Evolutionary conservation across 2,888 invertebrate genomes (phyloP).

Genomic region (Lasioglossum marginatum): DNA sequence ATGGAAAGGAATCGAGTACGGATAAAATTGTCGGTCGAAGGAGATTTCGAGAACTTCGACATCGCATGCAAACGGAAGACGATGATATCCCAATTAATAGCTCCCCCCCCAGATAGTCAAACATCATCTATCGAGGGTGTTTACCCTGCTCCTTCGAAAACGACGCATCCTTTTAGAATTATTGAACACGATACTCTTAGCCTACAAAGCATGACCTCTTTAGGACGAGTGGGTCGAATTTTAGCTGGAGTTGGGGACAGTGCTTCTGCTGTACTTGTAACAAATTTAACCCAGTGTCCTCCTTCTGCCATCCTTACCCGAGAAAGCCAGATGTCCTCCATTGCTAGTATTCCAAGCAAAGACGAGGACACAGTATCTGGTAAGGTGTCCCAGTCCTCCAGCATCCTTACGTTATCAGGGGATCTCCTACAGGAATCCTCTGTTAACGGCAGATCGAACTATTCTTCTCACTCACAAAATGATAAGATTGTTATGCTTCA

Average conservation of each 20-base stretch:
- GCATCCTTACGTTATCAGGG: slow-evolving; percentile 80
- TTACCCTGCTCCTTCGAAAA: slow-evolving; percentile 88
- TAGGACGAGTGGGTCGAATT: slow-evolving; percentile 93
- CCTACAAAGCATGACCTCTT: slow-evolving; percentile 94
- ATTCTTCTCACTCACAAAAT: slow-evolving; percentile 73
- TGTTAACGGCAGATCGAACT: slow-evolving; percentile 75
- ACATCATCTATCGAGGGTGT: slow-evolving; percentile 92
- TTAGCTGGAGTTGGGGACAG: slow-evolving; percentile 87
- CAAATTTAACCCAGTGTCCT: slow-evolving; percentile 73
- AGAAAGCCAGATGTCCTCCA: slow-evolving; percentile 80
- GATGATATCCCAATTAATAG: slow-evolving; percentile 89
- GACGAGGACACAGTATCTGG: slow-evolving; percentile 82
- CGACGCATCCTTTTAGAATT: slow-evolving; percentile 92
- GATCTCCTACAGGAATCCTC: slow-evolving; percentile 79
- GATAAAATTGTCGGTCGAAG: slow-evolving; percentile 87
- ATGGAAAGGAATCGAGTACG: slow-evolving; percentile 73
- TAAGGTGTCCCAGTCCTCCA: slow-evolving; percentile 82
- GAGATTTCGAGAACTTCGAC: slow-evolving; percentile 93
- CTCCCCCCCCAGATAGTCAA: slow-evolving; percentile 92
- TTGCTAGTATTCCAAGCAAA: slow-evolving; percentile 80
- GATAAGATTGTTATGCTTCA: slow-evolving; percentile 85
- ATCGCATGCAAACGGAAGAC: slow-evolving; percentile 94
- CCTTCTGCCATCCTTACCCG: slow-evolving; percentile 72
- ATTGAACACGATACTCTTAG: slow-evolving; percentile 95
- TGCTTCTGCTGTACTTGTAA: slow-evolving; percentile 76